Evolutionary conservation across 2,797 vertebrate species (phyloP), one percentile per base, ranked within the genome.

Genomic region (Oryzias sinensis): DNA sequence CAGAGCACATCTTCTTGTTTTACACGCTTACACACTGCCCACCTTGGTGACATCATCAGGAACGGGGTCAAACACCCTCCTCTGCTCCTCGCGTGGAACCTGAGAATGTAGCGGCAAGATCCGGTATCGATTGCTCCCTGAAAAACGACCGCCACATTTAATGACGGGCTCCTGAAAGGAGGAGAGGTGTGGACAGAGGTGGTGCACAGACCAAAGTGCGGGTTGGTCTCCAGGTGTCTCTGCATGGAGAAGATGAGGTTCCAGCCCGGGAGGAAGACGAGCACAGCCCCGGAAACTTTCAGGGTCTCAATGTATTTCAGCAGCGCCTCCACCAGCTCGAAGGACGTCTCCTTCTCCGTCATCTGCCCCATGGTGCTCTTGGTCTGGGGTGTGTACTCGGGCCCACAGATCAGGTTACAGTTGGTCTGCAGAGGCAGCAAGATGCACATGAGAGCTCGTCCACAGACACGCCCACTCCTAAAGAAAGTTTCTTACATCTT

Each of bases 191-290:
- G n/a, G 13, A 1, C 4, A 1, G 5, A 2, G 6, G 16, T 4
- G 16, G 5, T 5, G n/a, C 56, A 8, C 20, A 5, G 90, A 99
- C 97, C 93, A 7, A 98, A 98, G 85, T 94, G 93, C 0, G 95
- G 89, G 84, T 89, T 97, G 89, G 87, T 93, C 91, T 98, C 95
- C 72, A 98, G 90, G 83, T 97, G 93, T 57, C 95, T 95, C 90
- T 99, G 97, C 94, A 98, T 94, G 53, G 95, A 94, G 59, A 91
- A 95, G 77, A 99, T 98, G 81, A 98, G 93, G 76, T 98, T 99
- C 97, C 96, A 99, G 65, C 97, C 97, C 4, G 97, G 95, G 60
- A 99, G 89, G 83, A 98, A 99, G 63, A 98, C 50, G 16, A 99
- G 90, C 14, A 98, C 94, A 1, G 97, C 96, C 6, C 97, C 97